Conservation (phyloP, 2,113 vertebrate genomes). For the Anoplopoma fimbria region DNA sequence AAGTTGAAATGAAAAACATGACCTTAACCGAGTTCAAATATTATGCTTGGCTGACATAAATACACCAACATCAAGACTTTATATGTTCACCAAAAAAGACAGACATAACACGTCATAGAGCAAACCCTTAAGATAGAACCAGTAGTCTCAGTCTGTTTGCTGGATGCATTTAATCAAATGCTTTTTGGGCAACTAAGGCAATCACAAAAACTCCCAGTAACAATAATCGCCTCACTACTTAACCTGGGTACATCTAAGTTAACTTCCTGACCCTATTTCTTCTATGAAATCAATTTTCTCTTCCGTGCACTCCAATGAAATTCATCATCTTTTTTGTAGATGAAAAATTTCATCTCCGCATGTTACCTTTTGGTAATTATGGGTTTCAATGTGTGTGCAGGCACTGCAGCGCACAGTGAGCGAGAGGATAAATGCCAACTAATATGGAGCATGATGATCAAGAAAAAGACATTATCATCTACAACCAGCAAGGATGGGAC, state of each 20-base stretch:
- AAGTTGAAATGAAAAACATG: too few species aligned
- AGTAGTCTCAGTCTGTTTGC: background rate
- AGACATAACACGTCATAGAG: background rate
- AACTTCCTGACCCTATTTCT: conserved; percentile 19
- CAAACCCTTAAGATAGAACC: background rate
- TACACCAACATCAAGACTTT: background rate
- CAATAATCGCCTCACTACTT: conserved; percentile 5
- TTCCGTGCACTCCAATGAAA: conserved; percentile 8
- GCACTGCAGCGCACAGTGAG: background rate
- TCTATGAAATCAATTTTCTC: conserved; percentile 50
- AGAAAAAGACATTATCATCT: conserved; percentile 8
- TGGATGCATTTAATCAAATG: conserved; percentile 1
- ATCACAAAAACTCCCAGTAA: conserved; percentile 34
- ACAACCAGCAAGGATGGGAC: fast-evolving
- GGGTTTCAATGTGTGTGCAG: conserved; percentile 7
- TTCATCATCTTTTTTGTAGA: conserved; percentile 6
- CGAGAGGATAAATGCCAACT: background rate
- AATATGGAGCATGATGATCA: conserved; percentile 4
- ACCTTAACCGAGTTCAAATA: too few species aligned
- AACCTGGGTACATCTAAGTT: conserved; percentile 25
- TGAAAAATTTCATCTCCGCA: conserved; percentile 22
- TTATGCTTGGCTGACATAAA: too few species aligned
- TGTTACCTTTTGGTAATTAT: conserved; percentile 31
- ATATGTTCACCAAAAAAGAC: background rate
- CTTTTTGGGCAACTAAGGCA: conserved; percentile 1